Evolutionary conservation across 2,888 invertebrate genomes (phyloP).

Genomic region (Globia sparganii): DNA sequence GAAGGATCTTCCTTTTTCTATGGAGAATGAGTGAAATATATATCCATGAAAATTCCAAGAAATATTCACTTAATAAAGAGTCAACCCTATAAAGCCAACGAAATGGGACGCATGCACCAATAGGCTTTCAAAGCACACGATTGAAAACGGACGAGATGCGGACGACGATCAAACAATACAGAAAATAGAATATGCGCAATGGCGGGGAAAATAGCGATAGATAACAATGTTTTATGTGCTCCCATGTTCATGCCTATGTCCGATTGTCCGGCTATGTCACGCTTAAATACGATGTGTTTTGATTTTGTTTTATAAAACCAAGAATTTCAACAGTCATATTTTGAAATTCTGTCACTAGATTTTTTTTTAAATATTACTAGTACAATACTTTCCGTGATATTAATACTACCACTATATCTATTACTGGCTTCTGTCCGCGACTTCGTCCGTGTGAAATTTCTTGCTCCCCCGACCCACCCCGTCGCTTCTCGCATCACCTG

Average conservation of each 20-base stretch:
- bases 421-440: no score
- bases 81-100: background rate
- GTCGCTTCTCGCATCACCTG: no score
- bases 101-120: constrained; percentile 37
- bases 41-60: background rate
- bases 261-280: constrained; percentile 9
- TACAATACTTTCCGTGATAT: no score
- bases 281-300: background rate
- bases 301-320: background rate
- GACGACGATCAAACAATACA: constrained; percentile 37
- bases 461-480: no score
- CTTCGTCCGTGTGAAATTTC: no score
- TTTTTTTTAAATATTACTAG: no score
- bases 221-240: constrained; percentile 50
- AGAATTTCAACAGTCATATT: background rate
- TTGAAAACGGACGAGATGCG: constrained; percentile 35
- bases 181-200: constrained; percentile 48
- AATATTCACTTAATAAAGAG: background rate
- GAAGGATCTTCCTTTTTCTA: background rate
- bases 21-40: background rate
- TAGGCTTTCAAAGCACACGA: constrained; percentile 33
- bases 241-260: constrained; percentile 16
- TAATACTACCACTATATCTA: no score
- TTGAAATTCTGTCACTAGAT: background rate
- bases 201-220: constrained; percentile 33